Base-by-base conservation (phyloP, 2,888 invertebrate genomes). In the Rutpela maculata region DNA sequence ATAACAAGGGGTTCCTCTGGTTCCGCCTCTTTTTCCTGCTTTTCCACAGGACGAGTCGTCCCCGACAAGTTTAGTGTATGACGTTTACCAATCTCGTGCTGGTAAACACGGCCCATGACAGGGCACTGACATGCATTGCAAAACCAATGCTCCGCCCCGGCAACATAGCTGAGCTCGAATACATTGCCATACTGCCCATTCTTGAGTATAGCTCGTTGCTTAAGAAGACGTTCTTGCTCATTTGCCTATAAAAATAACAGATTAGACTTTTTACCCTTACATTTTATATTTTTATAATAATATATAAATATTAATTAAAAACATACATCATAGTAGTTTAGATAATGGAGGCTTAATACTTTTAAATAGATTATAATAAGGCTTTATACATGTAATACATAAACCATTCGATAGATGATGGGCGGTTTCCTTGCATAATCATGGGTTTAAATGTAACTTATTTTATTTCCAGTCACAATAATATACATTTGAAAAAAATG, bases 81-180 rank as follows among this genome's bases (percentile, higher is more conserved):
- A n/a, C 89, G 81, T 77, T 87, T 87, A 11, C 90, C 90, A 66
- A 86, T 82, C 78, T 89, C 90, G 76, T 90, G 90, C 69, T 89
- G 88, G 75, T 88, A 90, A 11, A 90, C 86, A 26, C 88, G 84
- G 0, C 90, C 90, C 88, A 89, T 89, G 74, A 90, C 87, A 0
- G 89, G 89, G 66, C 90, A 89, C 57, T 88, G 86, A 79, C 90
- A 90, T 6, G 89, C 84, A 75, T 87, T 88, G 78, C 90, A 90
- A 79, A 87, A 89, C 89, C 90, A 90, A 63, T 87, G 86, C 67
- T 88, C 88, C 1, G 86, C 79, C 4, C 89, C 89, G 81, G 87
- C 86, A 71, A 85, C 82, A 78, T 86, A 87, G 50, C 81, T 86
- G 38, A 88, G 85, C 76, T 89, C 89, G 76, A 89, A 90, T 9